phyloP scores from a whole-genome alignment of 2,113 vertebrate species.

The Pluvialis apricaria region DNA sequence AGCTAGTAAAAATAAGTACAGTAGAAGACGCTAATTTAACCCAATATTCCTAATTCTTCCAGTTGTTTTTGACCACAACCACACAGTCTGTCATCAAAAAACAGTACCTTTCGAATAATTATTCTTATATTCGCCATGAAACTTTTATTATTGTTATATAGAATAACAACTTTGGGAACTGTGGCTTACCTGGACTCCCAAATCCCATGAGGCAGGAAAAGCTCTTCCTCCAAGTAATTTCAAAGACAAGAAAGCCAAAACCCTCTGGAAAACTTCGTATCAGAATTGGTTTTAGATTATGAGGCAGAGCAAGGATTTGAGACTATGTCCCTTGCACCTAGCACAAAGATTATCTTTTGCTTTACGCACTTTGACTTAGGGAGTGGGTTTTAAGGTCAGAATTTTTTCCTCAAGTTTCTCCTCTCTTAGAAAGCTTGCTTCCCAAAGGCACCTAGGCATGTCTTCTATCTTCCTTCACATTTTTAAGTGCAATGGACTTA shows the following conservation, averaged over 20 bases:
- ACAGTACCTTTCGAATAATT: not conserved
- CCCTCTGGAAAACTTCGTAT: accelerated
- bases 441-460: not conserved
- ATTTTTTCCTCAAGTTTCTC: not conserved
- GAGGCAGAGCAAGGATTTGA: not conserved
- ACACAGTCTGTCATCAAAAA: not conserved
- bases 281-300: accelerated
- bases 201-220: not conserved
- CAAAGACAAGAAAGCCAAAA: not conserved
- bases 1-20: not conserved
- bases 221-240: not conserved
- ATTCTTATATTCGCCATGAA: not conserved
- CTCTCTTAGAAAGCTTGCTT: not conserved
- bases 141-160: not conserved
- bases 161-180: not conserved
- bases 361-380: not conserved
- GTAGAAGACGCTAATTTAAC: not conserved
- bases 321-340: not conserved
- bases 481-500: not conserved
- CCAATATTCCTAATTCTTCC: not conserved
- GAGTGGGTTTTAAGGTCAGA: not conserved
- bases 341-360: not conserved
- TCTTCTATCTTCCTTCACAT: not conserved
- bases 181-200: not conserved
- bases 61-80: not conserved